Base-by-base conservation (phyloP, 2,888 invertebrate species). In the Sarcophaga caerulescens region DNA sequence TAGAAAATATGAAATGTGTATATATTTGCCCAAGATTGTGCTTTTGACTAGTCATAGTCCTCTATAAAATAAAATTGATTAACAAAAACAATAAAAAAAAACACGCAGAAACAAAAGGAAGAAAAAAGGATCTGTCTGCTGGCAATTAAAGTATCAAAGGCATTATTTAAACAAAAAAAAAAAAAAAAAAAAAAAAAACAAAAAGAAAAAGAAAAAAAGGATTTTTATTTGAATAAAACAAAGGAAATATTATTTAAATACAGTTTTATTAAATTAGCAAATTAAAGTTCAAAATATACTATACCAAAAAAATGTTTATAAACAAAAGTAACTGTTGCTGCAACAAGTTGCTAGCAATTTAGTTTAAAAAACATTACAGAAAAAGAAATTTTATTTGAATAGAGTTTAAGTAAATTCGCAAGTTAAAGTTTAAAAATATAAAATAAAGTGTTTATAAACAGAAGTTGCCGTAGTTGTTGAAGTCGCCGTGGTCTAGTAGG, bases 1-100 rank as follows among this genome's bases (percentile, higher is more conserved):
- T 87, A 85, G 87, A 85, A 88, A 85, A 88, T 84, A 88, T 81
- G 82, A 84, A 86, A 81, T 78, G 71, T 84, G 80, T 78, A 83
- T 85, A 78, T 77, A 83, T 76, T 80, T 79, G 79, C 75, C 76
- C 70, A 74, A 80, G 84, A 84, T 52, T 84, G 79, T 84, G 70
- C 80, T 73, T 83, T 84, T 86, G 68, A 73, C 71, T 82, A 68
- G 68, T 74, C 68, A 14, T 52, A 35, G 35, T 35, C 35, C 35
- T 52, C 52, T 52, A 52, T 69, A 71, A 66, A 78, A 44, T 57
- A 86, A 86, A 86, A 83, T 83, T 84, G 84, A 84, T 86, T 84
- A 86, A 82, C 82, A 85, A 76, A 21, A 59, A 57, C 71, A 63
- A 70, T 71, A 71, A 73, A 35, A 69, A 21, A 69, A 45, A 57